A percentile compares a stretch with the other conserved stretches of the same genome.
Conservation (phyloP, 1,140 invertebrate species). For the Cryptotermes secundus region DNA sequence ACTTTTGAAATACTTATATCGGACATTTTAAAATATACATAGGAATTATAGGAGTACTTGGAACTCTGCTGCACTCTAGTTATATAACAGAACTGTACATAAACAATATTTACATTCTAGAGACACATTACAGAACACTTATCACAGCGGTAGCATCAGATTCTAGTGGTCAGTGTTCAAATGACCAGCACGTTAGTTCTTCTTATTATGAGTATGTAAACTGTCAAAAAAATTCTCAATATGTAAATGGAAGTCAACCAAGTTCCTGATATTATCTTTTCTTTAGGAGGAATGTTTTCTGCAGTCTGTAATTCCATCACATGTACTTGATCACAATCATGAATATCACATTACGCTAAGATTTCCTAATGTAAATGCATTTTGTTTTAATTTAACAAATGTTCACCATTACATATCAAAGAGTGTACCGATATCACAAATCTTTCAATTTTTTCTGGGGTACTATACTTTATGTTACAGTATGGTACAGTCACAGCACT, state of each 20-base stretch:
- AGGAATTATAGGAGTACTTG: background rate
- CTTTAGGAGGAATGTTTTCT: background rate
- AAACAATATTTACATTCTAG: background rate
- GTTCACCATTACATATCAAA: too few relatives aligned
- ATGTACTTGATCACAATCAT: background rate
- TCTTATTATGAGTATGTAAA: too few relatives aligned
- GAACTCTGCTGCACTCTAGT: background rate
- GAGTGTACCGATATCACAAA: background rate
- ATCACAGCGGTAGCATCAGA: background rate
- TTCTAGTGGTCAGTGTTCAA: background rate
- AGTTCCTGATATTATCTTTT: background rate
- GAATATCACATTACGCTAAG: background rate
- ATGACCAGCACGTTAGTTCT: background rate
- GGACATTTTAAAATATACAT: too few relatives aligned
- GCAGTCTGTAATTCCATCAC: background rate
- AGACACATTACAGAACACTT: background rate
- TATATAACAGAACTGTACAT: background rate
- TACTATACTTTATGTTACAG: constrained; percentile 39
- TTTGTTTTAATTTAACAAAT: background rate
- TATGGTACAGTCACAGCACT: constrained; percentile 50
- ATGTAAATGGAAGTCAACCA: background rate
- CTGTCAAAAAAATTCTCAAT: too few relatives aligned
- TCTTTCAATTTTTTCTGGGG: constrained; percentile 33
- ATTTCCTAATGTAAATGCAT: background rate
- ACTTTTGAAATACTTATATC: too few relatives aligned